Evolutionary conservation across 2,888 invertebrate species (phyloP).

Genomic region (Exephanes ischioxanthus): DNA sequence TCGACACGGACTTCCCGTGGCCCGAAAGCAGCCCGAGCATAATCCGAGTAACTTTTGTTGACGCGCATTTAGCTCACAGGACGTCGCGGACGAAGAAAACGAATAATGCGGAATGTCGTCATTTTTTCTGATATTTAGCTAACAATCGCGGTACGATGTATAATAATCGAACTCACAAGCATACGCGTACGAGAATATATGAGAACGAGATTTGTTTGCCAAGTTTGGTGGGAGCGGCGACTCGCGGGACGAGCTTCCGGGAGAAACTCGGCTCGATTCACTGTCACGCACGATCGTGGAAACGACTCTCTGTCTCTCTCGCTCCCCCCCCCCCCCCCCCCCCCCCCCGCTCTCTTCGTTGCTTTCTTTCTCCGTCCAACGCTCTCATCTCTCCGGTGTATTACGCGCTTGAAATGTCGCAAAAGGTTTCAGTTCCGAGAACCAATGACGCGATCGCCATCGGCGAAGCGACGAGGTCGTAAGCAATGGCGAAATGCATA

Average conservation of each 20-base stretch:
- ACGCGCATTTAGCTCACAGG: no score
- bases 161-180: neutral
- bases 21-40: neutral
- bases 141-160: neutral
- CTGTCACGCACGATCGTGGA: constrained; percentile 70
- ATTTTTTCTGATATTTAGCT: neutral
- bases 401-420: constrained; percentile 40
- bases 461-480: constrained; percentile 10
- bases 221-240: constrained; percentile 62
- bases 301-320: constrained; percentile 62
- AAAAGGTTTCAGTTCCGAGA: constrained; percentile 55
- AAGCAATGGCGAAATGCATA: constrained; percentile 47
- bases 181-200: constrained; percentile 15
- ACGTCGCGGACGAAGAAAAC: no score
- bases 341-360: constrained; percentile 15
- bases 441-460: constrained; percentile 52
- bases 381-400: constrained; percentile 50
- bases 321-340: neutral
- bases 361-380: constrained; percentile 27
- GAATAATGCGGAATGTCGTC: no score
- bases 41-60: neutral
- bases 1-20: neutral
- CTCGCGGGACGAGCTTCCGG: constrained; percentile 64
- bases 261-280: constrained; percentile 69
- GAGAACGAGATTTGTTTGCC: constrained; percentile 56